These are phyloP conservation scores for Hystrix cristata DNA, from an alignment of 2,113 vertebrate genomes.

Conservation along the genomic window DNA sequence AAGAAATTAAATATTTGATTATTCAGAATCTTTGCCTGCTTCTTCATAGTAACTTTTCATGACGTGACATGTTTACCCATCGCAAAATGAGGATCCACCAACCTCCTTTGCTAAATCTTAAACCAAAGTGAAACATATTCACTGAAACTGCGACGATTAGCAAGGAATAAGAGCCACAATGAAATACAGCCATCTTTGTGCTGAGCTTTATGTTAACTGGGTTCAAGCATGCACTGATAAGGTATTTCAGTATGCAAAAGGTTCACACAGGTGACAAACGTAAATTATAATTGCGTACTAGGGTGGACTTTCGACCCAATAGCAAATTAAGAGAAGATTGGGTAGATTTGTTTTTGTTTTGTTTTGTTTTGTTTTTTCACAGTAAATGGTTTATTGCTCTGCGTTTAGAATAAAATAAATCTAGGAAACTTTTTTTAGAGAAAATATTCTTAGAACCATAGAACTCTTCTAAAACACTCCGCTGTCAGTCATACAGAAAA, in stretches of 20 bases:
- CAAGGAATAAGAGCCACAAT: fast-evolving
- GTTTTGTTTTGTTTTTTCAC: neutral
- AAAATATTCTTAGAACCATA: neutral
- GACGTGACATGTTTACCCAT: neutral
- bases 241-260: neutral
- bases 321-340: neutral
- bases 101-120: neutral
- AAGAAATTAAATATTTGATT: neutral
- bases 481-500: neutral
- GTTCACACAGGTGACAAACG: neutral
- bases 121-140: neutral
- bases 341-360: neutral
- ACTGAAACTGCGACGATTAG: fast-evolving
- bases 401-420: conserved; percentile 63
- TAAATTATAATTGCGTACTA: neutral
- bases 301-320: neutral
- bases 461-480: neutral
- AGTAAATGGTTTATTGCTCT: conserved; percentile 68
- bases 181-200: fast-evolving
- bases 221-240: neutral
- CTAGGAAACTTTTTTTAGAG: conserved; percentile 10
- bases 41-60: neutral
- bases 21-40: neutral
- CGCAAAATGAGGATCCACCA: neutral
- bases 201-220: neutral